Conservation (phyloP, 2,113 vertebrate genomes). For the Athene cunicularia region DNA sequence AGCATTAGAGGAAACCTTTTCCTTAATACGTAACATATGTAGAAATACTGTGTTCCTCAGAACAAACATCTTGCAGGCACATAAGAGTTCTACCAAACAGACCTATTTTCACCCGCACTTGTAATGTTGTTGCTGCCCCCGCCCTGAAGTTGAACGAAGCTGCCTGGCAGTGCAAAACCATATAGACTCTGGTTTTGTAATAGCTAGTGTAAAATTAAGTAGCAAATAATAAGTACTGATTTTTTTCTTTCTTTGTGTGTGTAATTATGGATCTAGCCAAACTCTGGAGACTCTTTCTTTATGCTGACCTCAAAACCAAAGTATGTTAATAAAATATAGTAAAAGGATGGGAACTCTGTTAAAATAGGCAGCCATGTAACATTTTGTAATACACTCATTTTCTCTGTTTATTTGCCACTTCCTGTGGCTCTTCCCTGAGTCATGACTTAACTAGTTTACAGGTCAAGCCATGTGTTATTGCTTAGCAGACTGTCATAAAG, state of each 20-base stretch:
- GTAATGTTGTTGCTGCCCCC: background rate
- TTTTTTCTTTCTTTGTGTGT: background rate
- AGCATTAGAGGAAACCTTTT: background rate
- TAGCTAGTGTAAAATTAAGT: background rate
- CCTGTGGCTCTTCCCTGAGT: background rate
- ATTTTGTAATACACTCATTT: background rate
- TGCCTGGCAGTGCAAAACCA: background rate
- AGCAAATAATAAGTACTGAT: background rate
- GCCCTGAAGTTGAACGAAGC: background rate
- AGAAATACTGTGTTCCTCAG: background rate
- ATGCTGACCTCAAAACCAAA: background rate
- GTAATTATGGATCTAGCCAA: background rate
- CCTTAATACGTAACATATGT: background rate
- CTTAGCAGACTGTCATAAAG: background rate
- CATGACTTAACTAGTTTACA: background rate
- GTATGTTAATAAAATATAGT: background rate
- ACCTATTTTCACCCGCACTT: constrained; percentile 18
- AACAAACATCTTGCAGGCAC: background rate
- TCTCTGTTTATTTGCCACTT: background rate
- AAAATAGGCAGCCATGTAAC: background rate
- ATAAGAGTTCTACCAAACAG: background rate
- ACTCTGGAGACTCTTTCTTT: background rate
- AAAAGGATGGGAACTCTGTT: background rate
- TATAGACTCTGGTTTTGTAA: background rate
- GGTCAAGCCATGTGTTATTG: background rate